Conservation (phyloP, 2,797 vertebrate genomes). For the Aratinga solstitialis region DNA sequence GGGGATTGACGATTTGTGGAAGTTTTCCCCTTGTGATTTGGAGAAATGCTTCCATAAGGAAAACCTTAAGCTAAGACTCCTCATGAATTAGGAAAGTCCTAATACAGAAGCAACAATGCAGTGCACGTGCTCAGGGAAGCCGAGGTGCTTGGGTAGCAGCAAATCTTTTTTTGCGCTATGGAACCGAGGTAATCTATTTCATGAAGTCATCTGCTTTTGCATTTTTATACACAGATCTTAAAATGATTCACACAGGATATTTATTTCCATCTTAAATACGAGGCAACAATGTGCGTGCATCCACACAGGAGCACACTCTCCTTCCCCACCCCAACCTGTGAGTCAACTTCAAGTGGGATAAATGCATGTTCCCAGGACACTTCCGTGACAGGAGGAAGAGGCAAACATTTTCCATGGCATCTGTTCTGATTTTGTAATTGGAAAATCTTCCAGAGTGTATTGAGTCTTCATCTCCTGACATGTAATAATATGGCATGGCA, state of each 20-base stretch:
- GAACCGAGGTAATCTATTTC: background rate
- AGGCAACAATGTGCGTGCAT: accelerated
- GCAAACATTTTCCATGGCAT: background rate
- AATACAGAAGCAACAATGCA: background rate
- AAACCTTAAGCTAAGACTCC: background rate
- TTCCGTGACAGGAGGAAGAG: background rate
- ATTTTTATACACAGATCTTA: background rate
- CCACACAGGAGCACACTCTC: background rate
- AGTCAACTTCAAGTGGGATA: background rate
- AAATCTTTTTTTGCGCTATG: background rate
- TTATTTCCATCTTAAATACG: background rate
- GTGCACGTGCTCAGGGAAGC: background rate
- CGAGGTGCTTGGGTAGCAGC: background rate
- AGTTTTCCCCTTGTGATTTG: background rate
- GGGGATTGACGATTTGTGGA: background rate
- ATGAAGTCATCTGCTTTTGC: background rate
- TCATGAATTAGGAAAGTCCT: background rate
- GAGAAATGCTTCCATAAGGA: background rate
- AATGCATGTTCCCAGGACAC: background rate
- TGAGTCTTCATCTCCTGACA: background rate
- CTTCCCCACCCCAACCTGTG: background rate
- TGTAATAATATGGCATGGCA: background rate
- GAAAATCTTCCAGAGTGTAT: background rate
- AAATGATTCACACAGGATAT: background rate
- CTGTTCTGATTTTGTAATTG: background rate